Evolutionary conservation across 2,888 invertebrate species (phyloP), one percentile per base, ranked within the genome.

Genomic region (Metacarcinus magister): DNA sequence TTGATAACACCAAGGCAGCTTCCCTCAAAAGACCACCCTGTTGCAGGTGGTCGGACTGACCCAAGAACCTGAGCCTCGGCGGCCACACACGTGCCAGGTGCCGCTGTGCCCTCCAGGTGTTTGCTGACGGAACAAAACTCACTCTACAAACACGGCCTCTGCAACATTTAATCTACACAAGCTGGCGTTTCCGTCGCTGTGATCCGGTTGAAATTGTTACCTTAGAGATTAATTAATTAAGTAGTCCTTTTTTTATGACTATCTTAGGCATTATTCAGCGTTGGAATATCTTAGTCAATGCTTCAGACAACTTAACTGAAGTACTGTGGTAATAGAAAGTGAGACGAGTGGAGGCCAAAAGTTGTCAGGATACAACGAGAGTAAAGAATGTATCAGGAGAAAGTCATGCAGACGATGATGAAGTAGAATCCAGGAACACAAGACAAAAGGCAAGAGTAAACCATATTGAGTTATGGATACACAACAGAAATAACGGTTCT

Each of bases 101-200:
- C 39, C 87, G 87, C 32, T 8, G 13, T 0, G 39, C 87, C 87
- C 87, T 32, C 39, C 87, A 39, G 87, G 32, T 87, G 87, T 87
- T 87, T 87, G 87, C 32, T 16, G 13, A 87, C 32, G 87, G 87
- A 39, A 87, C 87, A 87, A 87, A 87, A 87, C 87, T 87, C 87
- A 39, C 87, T 87, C 32, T 5, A 16, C 87, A 87, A 87, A 87
- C 87, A 87, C 39, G 82, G 7, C 39, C 87, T 39, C 13, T 87
- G 87, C 87, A 32, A 32, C 39, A 39, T 28, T 0, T 32, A 39
- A 10, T 39, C 87, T 10, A 39, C 32, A 0, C 39, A 87, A 28
- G 32, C 87, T 39, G 39, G 0, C 0, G 32, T 39, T 19, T 3
- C 67, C 23, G 67, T 19, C 67, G 13, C 54, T 8, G 54, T 13